A percentile compares a stretch with the other conserved stretches of the same genome.
phyloP scores from a whole-genome alignment of 64 coral and sea anemone species.

The Anthopleura sola region DNA sequence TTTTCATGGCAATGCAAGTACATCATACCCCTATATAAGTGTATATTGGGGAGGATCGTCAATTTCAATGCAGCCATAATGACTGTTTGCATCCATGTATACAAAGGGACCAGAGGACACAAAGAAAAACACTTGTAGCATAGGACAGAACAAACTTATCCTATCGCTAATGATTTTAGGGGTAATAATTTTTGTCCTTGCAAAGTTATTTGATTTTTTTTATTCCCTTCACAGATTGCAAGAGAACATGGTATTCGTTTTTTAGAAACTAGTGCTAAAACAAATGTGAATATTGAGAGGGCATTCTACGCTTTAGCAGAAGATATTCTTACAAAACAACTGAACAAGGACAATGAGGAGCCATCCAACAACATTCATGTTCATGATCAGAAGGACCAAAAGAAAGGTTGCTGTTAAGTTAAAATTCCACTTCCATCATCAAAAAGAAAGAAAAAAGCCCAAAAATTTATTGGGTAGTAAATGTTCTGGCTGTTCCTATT shows the following conservation, averaged over 20 bases:
- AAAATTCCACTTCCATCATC: not conserved
- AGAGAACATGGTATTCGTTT: constrained; percentile 95
- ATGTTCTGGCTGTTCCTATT: not conserved
- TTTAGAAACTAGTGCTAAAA: constrained; percentile 98
- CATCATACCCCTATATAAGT: no score
- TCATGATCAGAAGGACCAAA: constrained; percentile 66
- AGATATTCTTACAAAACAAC: constrained; percentile 98
- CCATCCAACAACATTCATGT: constrained; percentile 78
- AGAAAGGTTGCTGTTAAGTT: constrained; percentile 67
- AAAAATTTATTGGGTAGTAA: not conserved
- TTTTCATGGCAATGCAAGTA: no score
- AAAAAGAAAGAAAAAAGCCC: not conserved
- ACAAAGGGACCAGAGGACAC: no score
- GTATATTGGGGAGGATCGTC: no score
- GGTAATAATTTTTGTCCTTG: no score
- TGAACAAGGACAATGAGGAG: constrained; percentile 86
- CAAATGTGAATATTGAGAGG: constrained; percentile 92
- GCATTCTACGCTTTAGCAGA: constrained; percentile 90
- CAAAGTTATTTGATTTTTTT: no score
- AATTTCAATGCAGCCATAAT: no score
- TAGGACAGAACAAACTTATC: no score
- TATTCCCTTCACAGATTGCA: constrained; percentile 67
- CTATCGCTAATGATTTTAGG: no score
- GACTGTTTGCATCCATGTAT: no score
- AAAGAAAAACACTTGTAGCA: no score